Percentiles rank a stretch among this genome's conserved stretches.
Conservation (phyloP, 2,113 vertebrate genomes). For the Athene noctua region DNA sequence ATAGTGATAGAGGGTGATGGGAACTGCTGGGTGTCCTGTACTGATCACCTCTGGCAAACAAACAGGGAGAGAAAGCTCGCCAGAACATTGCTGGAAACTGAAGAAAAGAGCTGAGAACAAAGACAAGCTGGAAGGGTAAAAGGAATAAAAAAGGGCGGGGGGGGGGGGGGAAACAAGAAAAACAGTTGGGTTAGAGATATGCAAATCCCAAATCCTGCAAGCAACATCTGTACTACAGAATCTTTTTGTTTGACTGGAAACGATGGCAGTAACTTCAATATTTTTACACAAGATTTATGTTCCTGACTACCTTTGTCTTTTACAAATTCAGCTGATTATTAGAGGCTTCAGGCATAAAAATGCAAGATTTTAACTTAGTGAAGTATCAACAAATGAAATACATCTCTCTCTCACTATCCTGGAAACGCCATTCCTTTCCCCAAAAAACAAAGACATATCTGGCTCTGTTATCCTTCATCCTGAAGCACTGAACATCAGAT, state of each 20-base stretch:
- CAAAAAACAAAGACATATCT: neutral
- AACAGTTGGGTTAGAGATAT: neutral
- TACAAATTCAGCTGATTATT: neutral
- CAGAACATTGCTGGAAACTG: conserved; percentile 81
- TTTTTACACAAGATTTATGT: neutral
- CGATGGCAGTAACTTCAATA: neutral
- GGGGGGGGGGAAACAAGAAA: neutral
- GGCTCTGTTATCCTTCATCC: neutral
- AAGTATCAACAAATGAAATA: neutral
- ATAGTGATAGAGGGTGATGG: conserved; percentile 85
- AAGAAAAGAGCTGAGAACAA: conserved; percentile 82
- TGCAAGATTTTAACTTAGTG: neutral
- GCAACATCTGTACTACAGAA: neutral
- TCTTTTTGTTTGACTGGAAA: neutral
- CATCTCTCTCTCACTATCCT: neutral
- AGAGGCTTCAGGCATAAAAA: neutral
- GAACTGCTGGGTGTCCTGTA: conserved; percentile 75
- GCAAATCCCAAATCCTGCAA: neutral
- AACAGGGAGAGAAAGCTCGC: conserved; percentile 83
- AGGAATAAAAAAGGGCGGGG: neutral
- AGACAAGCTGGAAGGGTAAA: conserved; percentile 70
- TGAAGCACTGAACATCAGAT: neutral
- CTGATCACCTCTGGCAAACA: conserved; percentile 77
- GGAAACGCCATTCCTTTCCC: neutral
- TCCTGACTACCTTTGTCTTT: neutral